These are phyloP conservation scores for Cataglyphis altisquamis DNA, from an alignment of 2,888 invertebrate genomes.

Conservation along the genomic window DNA sequence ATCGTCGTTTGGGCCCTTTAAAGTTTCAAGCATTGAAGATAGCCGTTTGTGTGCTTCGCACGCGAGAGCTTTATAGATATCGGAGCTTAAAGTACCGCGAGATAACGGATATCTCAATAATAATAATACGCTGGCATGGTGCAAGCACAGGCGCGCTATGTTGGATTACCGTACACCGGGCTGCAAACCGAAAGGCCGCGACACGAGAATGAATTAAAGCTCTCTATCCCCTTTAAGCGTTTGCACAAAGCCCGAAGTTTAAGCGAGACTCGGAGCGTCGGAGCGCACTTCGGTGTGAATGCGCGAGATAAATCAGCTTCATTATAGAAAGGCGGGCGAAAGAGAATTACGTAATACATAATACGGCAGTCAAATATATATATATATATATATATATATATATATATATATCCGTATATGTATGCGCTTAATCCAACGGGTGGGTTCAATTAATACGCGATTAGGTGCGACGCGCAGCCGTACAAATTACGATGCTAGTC, in stretches of 20 bases:
- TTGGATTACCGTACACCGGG: constrained; percentile 69
- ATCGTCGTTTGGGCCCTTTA: constrained; percentile 31
- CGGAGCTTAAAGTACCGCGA: constrained; percentile 52
- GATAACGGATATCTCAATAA: constrained; percentile 57
- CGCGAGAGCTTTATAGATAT: constrained; percentile 50
- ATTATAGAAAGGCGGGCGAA: constrained; percentile 73
- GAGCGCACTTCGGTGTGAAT: constrained; percentile 68
- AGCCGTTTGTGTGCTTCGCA: constrained; percentile 35
- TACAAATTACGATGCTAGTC: background rate
- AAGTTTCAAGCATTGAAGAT: constrained; percentile 51
- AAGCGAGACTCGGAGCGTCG: constrained; percentile 71
- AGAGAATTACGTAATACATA: constrained; percentile 74
- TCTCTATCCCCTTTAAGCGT: constrained; percentile 73
- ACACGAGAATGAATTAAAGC: constrained; percentile 68
- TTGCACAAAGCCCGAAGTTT: constrained; percentile 73
- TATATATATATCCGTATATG: constrained; percentile 53
- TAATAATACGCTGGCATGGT: constrained; percentile 40
- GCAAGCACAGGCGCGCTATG: constrained; percentile 39
- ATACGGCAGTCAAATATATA: constrained; percentile 68
- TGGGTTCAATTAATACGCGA: constrained; percentile 73
- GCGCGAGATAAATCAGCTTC: constrained; percentile 77
- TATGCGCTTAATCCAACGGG: constrained; percentile 37
- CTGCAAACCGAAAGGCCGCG: constrained; percentile 55
- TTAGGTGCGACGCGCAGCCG: constrained; percentile 49
- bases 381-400: constrained; percentile 64